Percentiles rank a stretch among this genome's conserved stretches.
Evolutionary conservation across 2,888 invertebrate genomes (phyloP).

Genomic region (Petrolisthes manimaculis): DNA sequence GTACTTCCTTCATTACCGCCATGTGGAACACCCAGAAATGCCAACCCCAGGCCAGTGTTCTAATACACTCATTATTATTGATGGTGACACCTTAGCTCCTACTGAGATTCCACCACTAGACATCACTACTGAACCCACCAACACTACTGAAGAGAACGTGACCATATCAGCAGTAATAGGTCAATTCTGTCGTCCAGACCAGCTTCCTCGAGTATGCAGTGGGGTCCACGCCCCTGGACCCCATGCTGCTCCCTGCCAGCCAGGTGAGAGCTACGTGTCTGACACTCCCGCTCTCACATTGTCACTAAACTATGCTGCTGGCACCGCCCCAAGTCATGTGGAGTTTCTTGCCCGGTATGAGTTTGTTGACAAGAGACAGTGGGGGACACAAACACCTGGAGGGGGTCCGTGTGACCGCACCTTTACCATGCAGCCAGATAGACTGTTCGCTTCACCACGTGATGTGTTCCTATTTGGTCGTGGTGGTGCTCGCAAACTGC

Average conservation of each 20-base stretch:
- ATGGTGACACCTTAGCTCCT: constrained; percentile 39
- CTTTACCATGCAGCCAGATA: constrained; percentile 69
- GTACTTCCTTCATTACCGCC: constrained; percentile 82
- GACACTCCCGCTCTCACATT: constrained; percentile 56
- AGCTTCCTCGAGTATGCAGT: constrained; percentile 63
- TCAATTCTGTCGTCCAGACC: constrained; percentile 58
- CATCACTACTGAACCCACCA: background rate
- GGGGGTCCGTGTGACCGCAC: constrained; percentile 66
- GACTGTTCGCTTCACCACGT: constrained; percentile 81
- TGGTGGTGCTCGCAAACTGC: constrained; percentile 82
- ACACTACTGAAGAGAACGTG: constrained; percentile 16
- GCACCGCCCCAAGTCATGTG: constrained; percentile 63
- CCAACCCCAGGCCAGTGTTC: constrained; percentile 58
- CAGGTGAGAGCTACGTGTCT: constrained; percentile 64
- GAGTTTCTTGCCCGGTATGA: constrained; percentile 65
- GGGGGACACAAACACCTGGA: constrained; percentile 55
- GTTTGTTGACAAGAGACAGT: constrained; percentile 64
- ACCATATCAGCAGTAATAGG: constrained; percentile 45
- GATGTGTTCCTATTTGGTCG: constrained; percentile 87
- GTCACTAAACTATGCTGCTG: constrained; percentile 56
- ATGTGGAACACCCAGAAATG: constrained; percentile 62
- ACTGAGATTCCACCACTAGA: background rate
- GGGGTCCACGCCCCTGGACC: constrained; percentile 62
- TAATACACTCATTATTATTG: constrained; percentile 62
- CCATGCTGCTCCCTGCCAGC: constrained; percentile 59